These are phyloP conservation scores for Tenrec ecaudatus DNA, from an alignment of 2,113 vertebrate genomes.

Conservation along the genomic window DNA sequence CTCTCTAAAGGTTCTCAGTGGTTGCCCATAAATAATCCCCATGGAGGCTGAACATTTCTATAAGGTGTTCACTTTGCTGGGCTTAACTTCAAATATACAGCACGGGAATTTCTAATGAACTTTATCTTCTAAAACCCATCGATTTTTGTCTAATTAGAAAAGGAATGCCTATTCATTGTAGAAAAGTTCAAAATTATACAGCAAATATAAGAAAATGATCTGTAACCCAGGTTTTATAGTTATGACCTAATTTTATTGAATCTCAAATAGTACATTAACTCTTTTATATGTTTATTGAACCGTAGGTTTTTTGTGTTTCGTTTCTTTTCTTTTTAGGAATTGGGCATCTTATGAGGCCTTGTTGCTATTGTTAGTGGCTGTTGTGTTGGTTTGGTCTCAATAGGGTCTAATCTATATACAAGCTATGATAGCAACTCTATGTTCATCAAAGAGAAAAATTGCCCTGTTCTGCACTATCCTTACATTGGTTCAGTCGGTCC, in stretches of 20 bases:
- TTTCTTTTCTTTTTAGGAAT: not conserved
- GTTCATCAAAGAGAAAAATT: no score
- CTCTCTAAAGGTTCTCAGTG: slow-evolving; percentile 64
- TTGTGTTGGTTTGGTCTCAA: no score
- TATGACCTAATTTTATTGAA: not conserved
- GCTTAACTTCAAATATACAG: slow-evolving; percentile 34
- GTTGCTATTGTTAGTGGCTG: no score
- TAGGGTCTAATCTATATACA: no score
- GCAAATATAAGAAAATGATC: slow-evolving; percentile 3
- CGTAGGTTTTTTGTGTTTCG: no score
- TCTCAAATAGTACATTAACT: not conserved
- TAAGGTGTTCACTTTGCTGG: not conserved
- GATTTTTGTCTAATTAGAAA: slow-evolving; percentile 51
- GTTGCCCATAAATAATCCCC: slow-evolving; percentile 68
- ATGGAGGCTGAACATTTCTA: slow-evolving; percentile 34
- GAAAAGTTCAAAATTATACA: slow-evolving; percentile 23
- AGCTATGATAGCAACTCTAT: no score
- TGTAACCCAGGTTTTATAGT: not conserved
- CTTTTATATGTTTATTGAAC: slow-evolving; percentile 11
- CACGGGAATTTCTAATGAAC: slow-evolving; percentile 52
- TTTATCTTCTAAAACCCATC: slow-evolving; percentile 53
- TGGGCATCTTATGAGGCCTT: not conserved
- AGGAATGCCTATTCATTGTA: not conserved
- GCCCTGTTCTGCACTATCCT: no score
- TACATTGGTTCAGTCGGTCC: no score